These are phyloP conservation scores for Triops cancriformis DNA, from an alignment of 1,140 invertebrate species.

Conservation along the genomic window DNA sequence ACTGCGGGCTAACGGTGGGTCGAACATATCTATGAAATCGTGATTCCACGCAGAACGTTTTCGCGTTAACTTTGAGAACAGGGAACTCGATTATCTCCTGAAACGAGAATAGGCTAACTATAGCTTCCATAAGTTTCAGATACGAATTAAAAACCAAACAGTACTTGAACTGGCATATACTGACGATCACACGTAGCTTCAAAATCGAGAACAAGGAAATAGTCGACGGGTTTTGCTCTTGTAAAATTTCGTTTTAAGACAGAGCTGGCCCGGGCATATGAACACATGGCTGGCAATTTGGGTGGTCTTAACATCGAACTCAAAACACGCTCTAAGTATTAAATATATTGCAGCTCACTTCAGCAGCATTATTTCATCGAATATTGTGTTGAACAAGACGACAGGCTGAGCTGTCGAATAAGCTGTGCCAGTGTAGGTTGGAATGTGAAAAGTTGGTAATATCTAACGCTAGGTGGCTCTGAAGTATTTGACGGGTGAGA, in stretches of 20 bases:
- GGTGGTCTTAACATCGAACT: no score
- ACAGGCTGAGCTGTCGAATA: no score
- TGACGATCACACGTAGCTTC: conserved; percentile 49
- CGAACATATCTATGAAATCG: conserved; percentile 53
- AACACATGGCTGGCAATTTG: neutral
- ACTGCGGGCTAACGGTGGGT: conserved; percentile 43
- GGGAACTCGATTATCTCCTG: conserved; percentile 62
- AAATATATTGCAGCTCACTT: no score
- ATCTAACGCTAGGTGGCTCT: no score
- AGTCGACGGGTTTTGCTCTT: conserved; percentile 39
- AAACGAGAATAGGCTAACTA: conserved; percentile 30
- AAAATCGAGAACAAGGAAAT: conserved; percentile 52
- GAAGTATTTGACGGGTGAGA: no score
- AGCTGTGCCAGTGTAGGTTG: no score
- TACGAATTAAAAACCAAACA: neutral
- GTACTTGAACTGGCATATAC: conserved; percentile 40
- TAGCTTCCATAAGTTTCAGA: neutral
- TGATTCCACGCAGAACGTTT: conserved; percentile 45
- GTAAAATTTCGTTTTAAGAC: neutral
- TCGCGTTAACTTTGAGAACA: conserved; percentile 48
- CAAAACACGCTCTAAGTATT: no score
- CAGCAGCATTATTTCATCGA: no score
- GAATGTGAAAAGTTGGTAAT: no score
- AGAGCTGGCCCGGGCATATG: neutral
- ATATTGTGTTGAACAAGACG: no score